Percentiles rank a stretch among this genome's conserved stretches.
Evolutionary conservation across 2,113 vertebrate genomes (phyloP).

Genomic region (Proterorhinus semilunaris): DNA sequence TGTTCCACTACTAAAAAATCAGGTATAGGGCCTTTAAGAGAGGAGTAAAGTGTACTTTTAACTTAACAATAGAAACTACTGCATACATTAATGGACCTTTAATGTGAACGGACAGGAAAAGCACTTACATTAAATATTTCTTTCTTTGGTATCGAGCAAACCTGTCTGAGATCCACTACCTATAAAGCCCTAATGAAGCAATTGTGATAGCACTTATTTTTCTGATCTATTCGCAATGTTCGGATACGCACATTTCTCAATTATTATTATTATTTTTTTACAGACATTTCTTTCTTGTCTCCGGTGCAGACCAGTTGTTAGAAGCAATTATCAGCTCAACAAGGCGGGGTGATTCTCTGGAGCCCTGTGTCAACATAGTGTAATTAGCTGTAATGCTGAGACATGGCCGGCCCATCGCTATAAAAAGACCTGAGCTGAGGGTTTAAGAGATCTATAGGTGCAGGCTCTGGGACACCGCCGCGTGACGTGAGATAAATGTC

Average conservation of each 20-base stretch:
- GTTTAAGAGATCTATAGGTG: constrained; percentile 26
- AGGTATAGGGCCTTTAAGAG: no score
- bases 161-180: no score
- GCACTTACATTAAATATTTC: no score
- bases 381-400: constrained; percentile 48
- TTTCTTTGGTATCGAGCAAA: no score
- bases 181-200: no score
- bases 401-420: constrained; percentile 18
- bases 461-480: constrained; percentile 1
- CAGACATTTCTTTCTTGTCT: constrained; percentile 5
- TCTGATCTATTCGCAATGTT: no score
- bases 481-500: constrained; percentile 20
- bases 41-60: no score
- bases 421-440: constrained; percentile 23
- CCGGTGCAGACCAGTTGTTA: constrained; percentile 24
- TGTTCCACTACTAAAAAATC: no score
- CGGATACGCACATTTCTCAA: not conserved
- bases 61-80: no score
- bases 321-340: constrained; percentile 65
- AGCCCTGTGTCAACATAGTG: constrained; percentile 44
- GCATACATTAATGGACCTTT: no score
- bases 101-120: no score
- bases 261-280: constrained; percentile 9
- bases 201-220: no score
- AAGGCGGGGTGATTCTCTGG: constrained; percentile 49